A percentile compares a stretch with the other conserved stretches of the same genome.
Evolutionary conservation across 2,113 vertebrate genomes (phyloP).

Genomic region (Thamnaconus septentrionalis): DNA sequence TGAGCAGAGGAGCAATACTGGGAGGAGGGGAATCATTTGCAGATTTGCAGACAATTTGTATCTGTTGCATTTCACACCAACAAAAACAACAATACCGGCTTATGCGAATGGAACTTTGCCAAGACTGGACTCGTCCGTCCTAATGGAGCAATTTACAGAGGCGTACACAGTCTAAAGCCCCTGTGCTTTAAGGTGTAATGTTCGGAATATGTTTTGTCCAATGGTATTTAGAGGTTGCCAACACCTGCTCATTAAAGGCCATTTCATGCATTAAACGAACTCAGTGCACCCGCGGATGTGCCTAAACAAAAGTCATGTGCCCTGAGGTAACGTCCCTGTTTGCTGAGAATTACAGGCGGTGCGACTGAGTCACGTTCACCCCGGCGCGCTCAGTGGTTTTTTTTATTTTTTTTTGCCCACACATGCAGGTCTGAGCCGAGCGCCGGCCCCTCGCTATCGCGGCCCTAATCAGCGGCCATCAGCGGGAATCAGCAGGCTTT

Average conservation of each 20-base stretch:
- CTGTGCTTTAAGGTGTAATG: background rate
- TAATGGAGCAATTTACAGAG: constrained; percentile 1
- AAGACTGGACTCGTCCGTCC: background rate
- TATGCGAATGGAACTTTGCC: background rate
- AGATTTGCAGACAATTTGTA: background rate
- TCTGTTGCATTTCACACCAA: constrained; percentile 12
- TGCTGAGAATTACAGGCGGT: background rate
- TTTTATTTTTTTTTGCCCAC: constrained; percentile 6
- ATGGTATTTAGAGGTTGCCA: background rate
- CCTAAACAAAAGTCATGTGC: constrained; percentile 15
- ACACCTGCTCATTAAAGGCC: background rate
- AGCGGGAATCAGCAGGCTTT: constrained; percentile 37
- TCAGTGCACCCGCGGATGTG: background rate
- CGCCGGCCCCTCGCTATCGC: constrained; percentile 20
- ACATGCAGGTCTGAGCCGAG: constrained; percentile 22
- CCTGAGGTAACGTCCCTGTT: background rate
- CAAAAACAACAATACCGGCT: background rate
- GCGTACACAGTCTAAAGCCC: background rate
- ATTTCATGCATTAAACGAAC: constrained; percentile 2
- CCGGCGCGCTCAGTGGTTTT: background rate
- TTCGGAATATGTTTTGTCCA: background rate
- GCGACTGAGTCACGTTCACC: constrained; percentile 5
- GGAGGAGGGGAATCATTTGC: no score
- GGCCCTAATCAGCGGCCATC: constrained; percentile 31
- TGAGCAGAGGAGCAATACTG: no score